Conservation (phyloP, 2,888 invertebrate genomes). For the Drosophila kanekoi region DNA sequence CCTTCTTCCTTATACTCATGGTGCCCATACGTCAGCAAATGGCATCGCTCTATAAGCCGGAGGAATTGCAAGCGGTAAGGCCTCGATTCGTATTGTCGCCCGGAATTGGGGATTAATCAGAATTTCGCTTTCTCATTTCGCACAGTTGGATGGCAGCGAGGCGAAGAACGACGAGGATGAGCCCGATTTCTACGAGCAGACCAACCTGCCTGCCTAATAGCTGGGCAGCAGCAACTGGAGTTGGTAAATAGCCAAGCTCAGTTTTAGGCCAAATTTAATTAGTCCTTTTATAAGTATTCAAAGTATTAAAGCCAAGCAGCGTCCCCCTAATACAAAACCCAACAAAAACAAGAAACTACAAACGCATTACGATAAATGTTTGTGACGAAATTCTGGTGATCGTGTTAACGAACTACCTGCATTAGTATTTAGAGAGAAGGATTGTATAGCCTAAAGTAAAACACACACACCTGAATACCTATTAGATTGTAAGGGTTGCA, state of each 20-base stretch:
- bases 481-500: constrained; percentile 33
- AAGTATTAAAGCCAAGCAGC: constrained; percentile 69
- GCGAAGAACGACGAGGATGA: constrained; percentile 94
- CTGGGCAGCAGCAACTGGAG: constrained; percentile 24
- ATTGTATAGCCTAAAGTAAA: constrained; percentile 26
- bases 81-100: no score
- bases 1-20: constrained; percentile 96
- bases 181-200: constrained; percentile 97
- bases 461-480: constrained; percentile 53
- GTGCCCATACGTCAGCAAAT: constrained; percentile 93
- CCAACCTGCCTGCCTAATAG: constrained; percentile 91
- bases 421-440: constrained; percentile 69
- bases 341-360: constrained; percentile 25
- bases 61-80: constrained; percentile 93
- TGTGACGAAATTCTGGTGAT: constrained; percentile 63
- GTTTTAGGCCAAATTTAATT: constrained; percentile 57
- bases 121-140: constrained; percentile 25
- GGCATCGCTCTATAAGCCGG: constrained; percentile 90
- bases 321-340: constrained; percentile 27
- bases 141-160: constrained; percentile 93
- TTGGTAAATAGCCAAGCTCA: not conserved
- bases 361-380: no score
- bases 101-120: no score
- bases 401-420: constrained; percentile 75
- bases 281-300: constrained; percentile 53